phyloP scores from a whole-genome alignment of 1,140 invertebrate species.

The Meteorus sp. region DNA sequence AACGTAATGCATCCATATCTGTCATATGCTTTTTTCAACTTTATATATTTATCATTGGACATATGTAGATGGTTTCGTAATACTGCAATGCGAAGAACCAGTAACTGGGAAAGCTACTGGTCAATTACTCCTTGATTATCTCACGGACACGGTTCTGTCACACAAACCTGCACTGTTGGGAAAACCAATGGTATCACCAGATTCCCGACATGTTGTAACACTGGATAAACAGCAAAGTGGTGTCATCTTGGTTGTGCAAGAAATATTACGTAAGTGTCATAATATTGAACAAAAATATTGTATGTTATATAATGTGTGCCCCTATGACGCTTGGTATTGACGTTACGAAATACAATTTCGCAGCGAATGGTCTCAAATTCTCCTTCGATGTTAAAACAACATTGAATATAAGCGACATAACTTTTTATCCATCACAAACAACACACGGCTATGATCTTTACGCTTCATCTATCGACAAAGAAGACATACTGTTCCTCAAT shows the following conservation, averaged over 20 bases:
- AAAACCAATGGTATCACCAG: conserved; percentile 71
- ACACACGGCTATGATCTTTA: conserved; percentile 79
- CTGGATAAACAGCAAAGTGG: conserved; percentile 64
- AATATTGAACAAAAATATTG: too few species aligned
- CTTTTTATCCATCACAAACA: conserved; percentile 76
- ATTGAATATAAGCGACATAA: conserved; percentile 74
- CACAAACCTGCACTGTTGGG: conserved; percentile 69
- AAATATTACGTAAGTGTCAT: conserved; percentile 64
- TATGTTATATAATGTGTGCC: too few species aligned
- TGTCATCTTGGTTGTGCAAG: conserved; percentile 73
- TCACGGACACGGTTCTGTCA: conserved; percentile 73
- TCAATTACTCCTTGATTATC: conserved; percentile 75
- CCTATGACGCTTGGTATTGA: too few species aligned
- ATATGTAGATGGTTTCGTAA: conserved; percentile 71
- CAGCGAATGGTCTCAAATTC: conserved; percentile 70
- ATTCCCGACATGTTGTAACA: conserved; percentile 72
- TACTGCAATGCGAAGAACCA: conserved; percentile 73
- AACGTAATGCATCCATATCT: too few species aligned
- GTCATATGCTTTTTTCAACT: too few species aligned
- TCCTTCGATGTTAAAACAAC: conserved; percentile 79
- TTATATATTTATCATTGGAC: too few species aligned
- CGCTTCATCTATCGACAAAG: conserved; percentile 72
- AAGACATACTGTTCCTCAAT: conserved; percentile 76
- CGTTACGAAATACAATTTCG: too few species aligned
- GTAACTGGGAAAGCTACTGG: conserved; percentile 66